A percentile compares a stretch with the other conserved stretches of the same genome.
Evolutionary conservation across 37 sponge, comb jelly and placozoan species (phyloP).

Genomic region (Haliclona indistincta): DNA sequence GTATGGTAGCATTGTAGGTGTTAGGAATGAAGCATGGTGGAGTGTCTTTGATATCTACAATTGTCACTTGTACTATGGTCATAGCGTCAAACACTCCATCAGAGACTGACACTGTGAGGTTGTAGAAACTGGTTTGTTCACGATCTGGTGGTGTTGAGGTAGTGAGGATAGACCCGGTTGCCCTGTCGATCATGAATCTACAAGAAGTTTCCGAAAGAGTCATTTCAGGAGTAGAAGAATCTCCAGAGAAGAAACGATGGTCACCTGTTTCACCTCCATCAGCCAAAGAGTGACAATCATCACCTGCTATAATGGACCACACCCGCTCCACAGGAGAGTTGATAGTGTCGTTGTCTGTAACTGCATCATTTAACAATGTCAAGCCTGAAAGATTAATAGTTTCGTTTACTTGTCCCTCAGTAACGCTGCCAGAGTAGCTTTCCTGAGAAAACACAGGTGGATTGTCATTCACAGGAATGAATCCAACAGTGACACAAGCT

Average conservation of each 20-base stretch:
- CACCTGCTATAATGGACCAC: constrained; percentile 36
- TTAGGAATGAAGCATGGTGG: constrained; percentile 9
- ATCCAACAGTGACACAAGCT: constrained; percentile 15
- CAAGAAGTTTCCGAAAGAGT: neutral
- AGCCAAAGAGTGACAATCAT: constrained; percentile 19
- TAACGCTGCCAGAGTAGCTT: constrained; percentile 15
- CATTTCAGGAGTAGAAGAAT: neutral
- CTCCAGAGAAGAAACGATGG: neutral
- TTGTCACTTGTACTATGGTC: neutral
- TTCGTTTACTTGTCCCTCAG: constrained; percentile 13
- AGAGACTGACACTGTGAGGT: neutral
- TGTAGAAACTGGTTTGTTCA: neutral
- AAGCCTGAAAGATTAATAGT: neutral
- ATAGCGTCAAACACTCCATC: neutral
- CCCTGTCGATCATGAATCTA: constrained; percentile 6
- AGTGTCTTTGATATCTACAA: constrained; percentile 31
- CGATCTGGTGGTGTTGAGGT: neutral
- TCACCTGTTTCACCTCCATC: neutral
- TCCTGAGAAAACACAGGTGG: constrained; percentile 36
- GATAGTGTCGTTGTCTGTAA: constrained; percentile 50
- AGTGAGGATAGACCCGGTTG: neutral
- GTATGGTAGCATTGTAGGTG: constrained; percentile 32
- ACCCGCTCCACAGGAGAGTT: neutral
- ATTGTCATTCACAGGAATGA: constrained; percentile 50
- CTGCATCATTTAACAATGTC: no score